Evolutionary conservation across 2,113 vertebrate species (phyloP).

Genomic region (Chionodraco myersi): DNA sequence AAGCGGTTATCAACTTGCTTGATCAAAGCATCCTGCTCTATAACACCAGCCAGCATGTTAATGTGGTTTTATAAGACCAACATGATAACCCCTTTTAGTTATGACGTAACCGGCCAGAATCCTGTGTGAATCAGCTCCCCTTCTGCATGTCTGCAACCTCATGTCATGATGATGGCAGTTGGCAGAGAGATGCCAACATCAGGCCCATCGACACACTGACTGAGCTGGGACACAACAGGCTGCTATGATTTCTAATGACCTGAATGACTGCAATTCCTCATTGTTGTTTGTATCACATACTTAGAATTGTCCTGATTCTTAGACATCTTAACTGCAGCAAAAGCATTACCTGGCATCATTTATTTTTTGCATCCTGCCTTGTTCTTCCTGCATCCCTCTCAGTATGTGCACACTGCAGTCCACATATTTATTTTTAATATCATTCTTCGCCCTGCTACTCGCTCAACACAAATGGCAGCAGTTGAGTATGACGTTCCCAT

Average conservation of each 20-base stretch:
- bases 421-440: conserved; percentile 78
- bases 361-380: not conserved
- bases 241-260: conserved; percentile 14
- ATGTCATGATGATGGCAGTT: conserved; percentile 37
- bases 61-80: not conserved
- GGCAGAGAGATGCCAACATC: conserved; percentile 35
- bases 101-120: conserved; percentile 24
- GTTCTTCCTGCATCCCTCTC: conserved; percentile 16
- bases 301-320: not conserved
- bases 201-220: conserved; percentile 36
- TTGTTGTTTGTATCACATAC: conserved; percentile 6
- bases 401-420: conserved; percentile 44
- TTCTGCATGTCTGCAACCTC: conserved; percentile 29
- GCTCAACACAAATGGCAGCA: conserved; percentile 75
- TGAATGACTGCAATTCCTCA: not conserved
- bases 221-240: conserved; percentile 45
- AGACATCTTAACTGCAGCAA: not conserved
- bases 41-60: not conserved
- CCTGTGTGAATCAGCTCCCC: conserved; percentile 32
- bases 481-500: conserved; percentile 82
- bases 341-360: not conserved
- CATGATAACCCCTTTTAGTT: conserved; percentile 7
- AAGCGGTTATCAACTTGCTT: not conserved
- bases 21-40: not conserved
- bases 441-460: conserved; percentile 50